Conservation (phyloP, 2,888 invertebrate genomes). For the Oxyteleia sp. region DNA sequence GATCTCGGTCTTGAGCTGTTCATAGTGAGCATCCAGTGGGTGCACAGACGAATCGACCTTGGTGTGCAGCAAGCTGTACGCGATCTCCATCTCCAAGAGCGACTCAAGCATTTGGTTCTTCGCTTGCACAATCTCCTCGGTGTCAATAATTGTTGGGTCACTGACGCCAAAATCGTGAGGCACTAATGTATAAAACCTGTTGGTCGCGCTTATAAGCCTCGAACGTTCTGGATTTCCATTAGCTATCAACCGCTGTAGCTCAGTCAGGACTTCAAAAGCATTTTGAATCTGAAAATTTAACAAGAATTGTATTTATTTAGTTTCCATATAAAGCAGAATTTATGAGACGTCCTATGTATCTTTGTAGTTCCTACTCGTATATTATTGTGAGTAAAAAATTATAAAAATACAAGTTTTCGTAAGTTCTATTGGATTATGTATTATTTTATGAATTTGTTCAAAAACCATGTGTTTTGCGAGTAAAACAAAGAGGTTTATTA, state of each 20-base stretch:
- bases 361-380: no score
- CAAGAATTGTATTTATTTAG: no score
- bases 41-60: constrained; percentile 88
- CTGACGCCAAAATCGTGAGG: constrained; percentile 97
- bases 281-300: constrained; percentile 91
- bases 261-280: constrained; percentile 94
- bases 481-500: no score
- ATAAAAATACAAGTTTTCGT: no score
- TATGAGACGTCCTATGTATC: no score
- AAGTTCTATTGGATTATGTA: no score
- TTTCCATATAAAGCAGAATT: no score
- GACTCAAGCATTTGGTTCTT: constrained; percentile 96
- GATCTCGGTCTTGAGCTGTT: constrained; percentile 94
- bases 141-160: constrained; percentile 94
- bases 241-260: constrained; percentile 90
- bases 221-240: constrained; percentile 87
- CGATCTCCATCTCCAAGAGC: constrained; percentile 97
- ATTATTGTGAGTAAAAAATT: no score
- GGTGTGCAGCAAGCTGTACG: constrained; percentile 94
- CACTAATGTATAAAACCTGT: constrained; percentile 97
- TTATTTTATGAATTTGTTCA: no score
- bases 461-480: no score
- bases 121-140: constrained; percentile 91
- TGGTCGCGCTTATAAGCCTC: constrained; percentile 94
- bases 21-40: constrained; percentile 95